A percentile compares a stretch with the other conserved stretches of the same genome.
Conservation (phyloP, 2,888 invertebrate species). For the Amphipoea lucens region DNA sequence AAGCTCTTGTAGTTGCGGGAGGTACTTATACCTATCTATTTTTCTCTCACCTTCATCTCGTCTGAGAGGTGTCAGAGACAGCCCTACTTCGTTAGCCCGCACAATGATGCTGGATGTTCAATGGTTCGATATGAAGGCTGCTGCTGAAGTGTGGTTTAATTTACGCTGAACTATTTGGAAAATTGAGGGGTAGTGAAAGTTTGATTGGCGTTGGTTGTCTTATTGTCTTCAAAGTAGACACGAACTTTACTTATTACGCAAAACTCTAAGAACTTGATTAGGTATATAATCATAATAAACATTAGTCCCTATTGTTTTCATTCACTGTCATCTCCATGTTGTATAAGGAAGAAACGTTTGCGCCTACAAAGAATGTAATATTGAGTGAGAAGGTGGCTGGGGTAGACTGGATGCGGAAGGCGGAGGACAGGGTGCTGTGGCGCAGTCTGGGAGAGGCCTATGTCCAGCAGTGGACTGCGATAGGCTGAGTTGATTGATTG, state of each 20-base stretch:
- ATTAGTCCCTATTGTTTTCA: too few relatives aligned
- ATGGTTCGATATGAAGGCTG: slow-evolving; percentile 12
- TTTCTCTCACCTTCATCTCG: slow-evolving; percentile 44
- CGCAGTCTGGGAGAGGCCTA: too few relatives aligned
- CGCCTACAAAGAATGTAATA: neutral
- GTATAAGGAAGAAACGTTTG: neutral
- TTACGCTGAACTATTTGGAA: slow-evolving; percentile 40
- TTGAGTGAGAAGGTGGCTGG: too few relatives aligned
- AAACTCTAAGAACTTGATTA: neutral
- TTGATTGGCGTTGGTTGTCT: neutral
- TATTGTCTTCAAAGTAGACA: neutral
- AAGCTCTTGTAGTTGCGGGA: slow-evolving; percentile 5
- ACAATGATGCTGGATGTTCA: slow-evolving; percentile 35
- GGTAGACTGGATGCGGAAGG: too few relatives aligned
- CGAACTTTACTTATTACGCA: neutral
- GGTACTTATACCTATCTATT: slow-evolving; percentile 28
- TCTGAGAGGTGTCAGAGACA: slow-evolving; percentile 58
- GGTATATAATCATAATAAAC: too few relatives aligned
- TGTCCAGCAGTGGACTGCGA: too few relatives aligned
- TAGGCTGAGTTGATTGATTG: too few relatives aligned
- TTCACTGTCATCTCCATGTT: too few relatives aligned
- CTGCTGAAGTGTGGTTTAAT: slow-evolving; percentile 34
- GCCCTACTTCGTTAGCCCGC: slow-evolving; percentile 53
- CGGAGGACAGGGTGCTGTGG: too few relatives aligned
- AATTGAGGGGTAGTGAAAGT: neutral